Base-by-base conservation (phyloP, 1,140 invertebrate species). In the Drosophila sulfurigaster region DNA sequence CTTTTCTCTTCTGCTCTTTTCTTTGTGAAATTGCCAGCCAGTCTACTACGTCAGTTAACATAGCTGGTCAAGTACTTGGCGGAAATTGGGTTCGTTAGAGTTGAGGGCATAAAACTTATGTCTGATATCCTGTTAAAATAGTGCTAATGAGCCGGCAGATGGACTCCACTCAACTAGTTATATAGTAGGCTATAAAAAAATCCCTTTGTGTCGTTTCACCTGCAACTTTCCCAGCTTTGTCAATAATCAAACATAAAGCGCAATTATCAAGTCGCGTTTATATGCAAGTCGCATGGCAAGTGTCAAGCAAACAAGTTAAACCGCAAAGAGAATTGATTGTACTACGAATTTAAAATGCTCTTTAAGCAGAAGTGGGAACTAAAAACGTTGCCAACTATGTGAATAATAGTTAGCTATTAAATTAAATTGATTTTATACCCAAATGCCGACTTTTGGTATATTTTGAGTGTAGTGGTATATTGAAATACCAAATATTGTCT, bases 1-100 rank as follows among this genome's bases (percentile, higher is more conserved):
- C 48, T 49, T 54, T 35, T 28, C 20, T 38, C 57, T 67, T 57
- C 25, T 41, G 30, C 43, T 46, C 35, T 16, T 56, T 15, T 59
- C 62, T 63, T 73, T 67, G 81, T 72, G 63, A 77, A 82, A 83
- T 79, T 66, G 63, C 76, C 72, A n/a, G 59, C n/a, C 72, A 13
- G 13, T 6, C 20, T 3, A 15, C 43, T 25, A 25, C 3, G 20
- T 7, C 48, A 32, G n/a, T 7, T 28, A n/a, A n/a, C n/a, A n/a
- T n/a, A 43, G 41, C 41, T 13, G n/a, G 32, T 41, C 2, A 63
- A 51, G 60, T 11, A 35, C 11, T 52, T 15, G 38, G 38, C 57
- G 65, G 65, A 74, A 68, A 74, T 74, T 68, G 71, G 57, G 38
- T 74, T 60, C 71, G 71, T 74, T 74, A 57, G 59, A 62, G 35